Evolutionary conservation across 92 coral and sea anemone species (phyloP).

Genomic region (Porites lobata): DNA sequence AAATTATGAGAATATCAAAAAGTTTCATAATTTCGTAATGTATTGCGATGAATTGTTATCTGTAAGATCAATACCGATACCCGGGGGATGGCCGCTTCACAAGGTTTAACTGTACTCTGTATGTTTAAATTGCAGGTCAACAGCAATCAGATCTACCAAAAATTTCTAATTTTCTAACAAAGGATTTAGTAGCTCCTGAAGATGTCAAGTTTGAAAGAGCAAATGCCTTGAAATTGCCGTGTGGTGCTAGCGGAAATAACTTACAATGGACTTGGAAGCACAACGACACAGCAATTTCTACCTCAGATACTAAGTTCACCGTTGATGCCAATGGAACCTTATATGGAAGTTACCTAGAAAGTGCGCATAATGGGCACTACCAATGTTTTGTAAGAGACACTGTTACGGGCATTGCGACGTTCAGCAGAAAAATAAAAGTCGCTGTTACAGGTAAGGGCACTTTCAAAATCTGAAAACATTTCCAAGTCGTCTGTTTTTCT

Average conservation of each 20-base stretch:
- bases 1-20: too few relatives aligned
- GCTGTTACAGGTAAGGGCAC: constrained; percentile 36
- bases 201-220: neutral
- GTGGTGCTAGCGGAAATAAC: constrained; percentile 3
- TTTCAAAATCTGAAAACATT: too few relatives aligned
- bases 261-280: constrained; percentile 16
- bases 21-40: too few relatives aligned
- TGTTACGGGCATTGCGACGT: constrained; percentile 10
- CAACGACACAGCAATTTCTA: too few relatives aligned
- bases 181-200: neutral
- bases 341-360: neutral
- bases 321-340: neutral
- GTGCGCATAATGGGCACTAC: constrained; percentile 53
- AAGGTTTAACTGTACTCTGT: neutral
- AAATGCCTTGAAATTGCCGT: constrained; percentile 11
- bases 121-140: neutral
- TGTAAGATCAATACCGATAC: too few relatives aligned
- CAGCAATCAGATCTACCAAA: constrained; percentile 1
- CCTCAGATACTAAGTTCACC: too few relatives aligned
- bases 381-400: constrained; percentile 64
- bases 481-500: too few relatives aligned
- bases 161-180: neutral
- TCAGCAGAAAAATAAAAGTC: constrained; percentile 72
- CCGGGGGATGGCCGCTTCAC: too few relatives aligned
- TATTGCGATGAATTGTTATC: too few relatives aligned